Conservation (phyloP, 2,888 invertebrate species). For the Parthenolecanium corni region DNA sequence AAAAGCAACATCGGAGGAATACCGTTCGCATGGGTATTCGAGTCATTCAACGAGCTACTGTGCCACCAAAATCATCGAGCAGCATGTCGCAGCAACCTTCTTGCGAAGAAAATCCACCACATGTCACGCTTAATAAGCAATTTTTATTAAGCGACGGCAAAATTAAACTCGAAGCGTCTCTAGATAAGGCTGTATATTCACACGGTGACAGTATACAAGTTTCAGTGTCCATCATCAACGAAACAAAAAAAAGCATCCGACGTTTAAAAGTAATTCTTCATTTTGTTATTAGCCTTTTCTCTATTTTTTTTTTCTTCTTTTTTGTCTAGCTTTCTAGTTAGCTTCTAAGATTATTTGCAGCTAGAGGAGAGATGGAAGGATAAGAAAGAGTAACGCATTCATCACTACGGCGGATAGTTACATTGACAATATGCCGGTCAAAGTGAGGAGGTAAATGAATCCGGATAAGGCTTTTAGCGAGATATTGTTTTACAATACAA, state of each 20-base stretch:
- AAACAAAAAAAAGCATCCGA: slow-evolving; percentile 71
- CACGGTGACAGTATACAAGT: slow-evolving; percentile 72
- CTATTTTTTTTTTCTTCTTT: neutral
- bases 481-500: too few relatives aligned
- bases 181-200: slow-evolving; percentile 70
- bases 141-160: slow-evolving; percentile 72
- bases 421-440: too few relatives aligned
- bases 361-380: too few relatives aligned
- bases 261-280: slow-evolving; percentile 57
- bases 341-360: too few relatives aligned
- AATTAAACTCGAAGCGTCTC: slow-evolving; percentile 60
- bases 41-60: slow-evolving; percentile 54
- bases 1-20: slow-evolving; percentile 65
- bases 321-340: neutral
- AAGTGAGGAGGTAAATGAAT: too few relatives aligned
- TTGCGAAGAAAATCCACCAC: slow-evolving; percentile 44
- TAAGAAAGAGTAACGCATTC: too few relatives aligned
- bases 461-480: too few relatives aligned
- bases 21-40: slow-evolving; percentile 76
- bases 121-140: slow-evolving; percentile 64
- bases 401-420: too few relatives aligned
- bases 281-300: neutral
- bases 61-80: slow-evolving; percentile 35
- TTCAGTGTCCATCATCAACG: slow-evolving; percentile 61
- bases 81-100: slow-evolving; percentile 10